phyloP scores from a whole-genome alignment of 2,888 invertebrate species.

The Eremobia ochroleuca region DNA sequence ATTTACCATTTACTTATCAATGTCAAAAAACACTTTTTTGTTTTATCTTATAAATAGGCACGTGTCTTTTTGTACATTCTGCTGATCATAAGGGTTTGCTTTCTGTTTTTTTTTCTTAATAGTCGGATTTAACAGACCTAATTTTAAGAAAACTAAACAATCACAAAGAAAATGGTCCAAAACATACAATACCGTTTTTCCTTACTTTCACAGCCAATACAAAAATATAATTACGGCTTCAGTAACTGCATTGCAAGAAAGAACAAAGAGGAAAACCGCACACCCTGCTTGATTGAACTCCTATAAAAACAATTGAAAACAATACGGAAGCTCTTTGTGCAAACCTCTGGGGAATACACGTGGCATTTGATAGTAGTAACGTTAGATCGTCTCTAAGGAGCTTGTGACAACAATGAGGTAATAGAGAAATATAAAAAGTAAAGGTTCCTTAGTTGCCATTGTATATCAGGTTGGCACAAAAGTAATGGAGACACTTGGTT shows the following conservation, averaged over 20 bases:
- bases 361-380: conserved; percentile 39
- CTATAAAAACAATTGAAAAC: conserved; percentile 55
- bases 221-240: not conserved
- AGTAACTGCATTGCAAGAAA: conserved; percentile 2
- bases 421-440: conserved; percentile 1
- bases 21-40: not conserved
- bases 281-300: conserved; percentile 41
- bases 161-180: too few relatives aligned
- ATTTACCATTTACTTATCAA: not conserved
- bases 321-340: conserved; percentile 29
- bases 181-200: not conserved
- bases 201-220: not conserved
- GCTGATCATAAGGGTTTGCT: not conserved
- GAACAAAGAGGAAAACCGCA: not conserved
- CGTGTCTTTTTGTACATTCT: not conserved
- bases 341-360: conserved; percentile 17
- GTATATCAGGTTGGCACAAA: too few relatives aligned
- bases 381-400: conserved; percentile 21
- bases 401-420: conserved; percentile 36
- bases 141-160: not conserved
- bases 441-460: not conserved
- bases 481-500: too few relatives aligned
- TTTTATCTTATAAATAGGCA: not conserved
- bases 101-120: not conserved
- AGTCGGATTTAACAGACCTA: too few relatives aligned